Percentiles rank a stretch among this genome's conserved stretches.
phyloP scores from a whole-genome alignment of 2,113 vertebrate species.

The Trachemys scripta region DNA sequence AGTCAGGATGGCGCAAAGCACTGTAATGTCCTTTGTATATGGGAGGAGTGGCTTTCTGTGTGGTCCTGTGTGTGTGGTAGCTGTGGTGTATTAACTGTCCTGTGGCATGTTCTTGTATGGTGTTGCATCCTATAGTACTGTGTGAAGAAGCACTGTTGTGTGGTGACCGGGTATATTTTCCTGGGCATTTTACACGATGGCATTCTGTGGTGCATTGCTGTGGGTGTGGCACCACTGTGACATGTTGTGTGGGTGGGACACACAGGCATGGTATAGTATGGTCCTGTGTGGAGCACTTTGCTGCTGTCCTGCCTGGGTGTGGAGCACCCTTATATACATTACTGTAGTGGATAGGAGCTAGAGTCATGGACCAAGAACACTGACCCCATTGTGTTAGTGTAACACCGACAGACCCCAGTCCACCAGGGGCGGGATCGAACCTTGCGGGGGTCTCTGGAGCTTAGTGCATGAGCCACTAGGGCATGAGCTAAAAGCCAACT shows the following conservation, averaged over 20 bases:
- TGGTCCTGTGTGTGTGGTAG: background rate
- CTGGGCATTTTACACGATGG: background rate
- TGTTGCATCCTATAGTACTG: background rate
- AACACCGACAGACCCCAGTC: too few relatives aligned
- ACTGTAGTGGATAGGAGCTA: background rate
- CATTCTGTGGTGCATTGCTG: background rate
- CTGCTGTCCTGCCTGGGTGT: background rate
- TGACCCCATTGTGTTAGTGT: background rate
- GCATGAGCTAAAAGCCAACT: too few relatives aligned
- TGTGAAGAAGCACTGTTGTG: background rate
- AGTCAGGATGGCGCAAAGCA: background rate
- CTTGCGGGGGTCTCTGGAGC: too few relatives aligned
- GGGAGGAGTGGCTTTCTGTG: background rate
- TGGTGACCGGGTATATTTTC: background rate
- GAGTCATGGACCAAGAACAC: background rate
- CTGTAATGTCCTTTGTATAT: background rate
- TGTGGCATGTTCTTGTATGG: too few relatives aligned
- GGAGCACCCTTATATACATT: background rate
- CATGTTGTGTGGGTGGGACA: background rate
- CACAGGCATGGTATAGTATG: background rate
- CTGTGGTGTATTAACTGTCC: background rate
- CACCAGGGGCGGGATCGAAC: too few relatives aligned
- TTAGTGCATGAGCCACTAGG: too few relatives aligned
- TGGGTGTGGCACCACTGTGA: background rate
- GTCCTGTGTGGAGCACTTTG: background rate